Evolutionary conservation across 2,888 invertebrate genomes (phyloP), one percentile per base, ranked within the genome.

Genomic region (Polydrusus pterygomalis): DNA sequence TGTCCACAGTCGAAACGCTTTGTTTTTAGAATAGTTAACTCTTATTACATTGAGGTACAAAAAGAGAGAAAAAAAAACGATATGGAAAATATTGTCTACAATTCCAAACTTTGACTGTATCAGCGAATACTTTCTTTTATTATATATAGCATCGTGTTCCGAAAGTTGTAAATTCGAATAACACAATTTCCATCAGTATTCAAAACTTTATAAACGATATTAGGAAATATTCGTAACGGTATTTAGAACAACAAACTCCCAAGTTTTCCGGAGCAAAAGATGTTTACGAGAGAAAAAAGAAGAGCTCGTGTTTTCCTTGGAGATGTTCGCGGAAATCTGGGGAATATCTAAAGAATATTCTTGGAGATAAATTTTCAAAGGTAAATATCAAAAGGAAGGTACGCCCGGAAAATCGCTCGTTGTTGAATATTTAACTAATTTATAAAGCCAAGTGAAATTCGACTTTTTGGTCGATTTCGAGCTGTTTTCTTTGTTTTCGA

Each of bases 301-400:
- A 30, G 25, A 43, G 56, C n/a, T 11, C 63, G 9, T n/a, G 43
- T 47, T 15, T 47, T 63, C 34, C 15, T 43, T 13, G 15, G 34
- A 56, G 56, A 34, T 54, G 25, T 69, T 74, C 49, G 30, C 51
- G 34, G 60, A 70, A 45, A 64, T 71, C 63, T 51, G 63, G 70
- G 34, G 34, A 34, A 34, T 34, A 34, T 34, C 34, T 34, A 34
- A 34, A 49, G 38, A 71, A 71, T 64, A 40, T 70, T 43, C 56
- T 20, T 58, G 54, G 40, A 64, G 56, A 56, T 56, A 56, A 71
- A 71, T 71, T 51, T 71, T 49, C 70, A 70, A 70, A 70, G 70
- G 70, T 70, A 70, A 75, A 75, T 75, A 70, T 75, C 74, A 75
- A 70, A 75, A 74, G 74, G 70, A 75, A 74, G 74, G 70, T 71